phyloP scores from a whole-genome alignment of 2,888 invertebrate genomes.

The Hedya salicella region DNA sequence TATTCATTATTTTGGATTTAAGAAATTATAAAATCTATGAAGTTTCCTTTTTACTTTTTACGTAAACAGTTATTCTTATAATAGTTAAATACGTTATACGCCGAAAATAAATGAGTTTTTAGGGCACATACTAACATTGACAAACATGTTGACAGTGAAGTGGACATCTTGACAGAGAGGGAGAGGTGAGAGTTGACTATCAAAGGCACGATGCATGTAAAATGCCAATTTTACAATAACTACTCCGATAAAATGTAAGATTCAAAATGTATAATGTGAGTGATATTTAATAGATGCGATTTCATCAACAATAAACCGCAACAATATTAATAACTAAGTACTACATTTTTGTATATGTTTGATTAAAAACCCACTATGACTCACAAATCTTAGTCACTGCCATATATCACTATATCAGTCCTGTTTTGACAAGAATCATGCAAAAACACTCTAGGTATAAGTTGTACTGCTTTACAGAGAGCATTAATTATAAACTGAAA shows the following conservation, averaged over 20 bases:
- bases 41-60: too few species aligned
- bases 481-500: neutral
- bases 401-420: neutral
- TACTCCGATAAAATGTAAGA: neutral
- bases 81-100: neutral
- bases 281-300: too few species aligned
- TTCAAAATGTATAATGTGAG: neutral
- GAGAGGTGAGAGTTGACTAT: constrained; percentile 67
- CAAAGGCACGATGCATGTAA: constrained; percentile 66
- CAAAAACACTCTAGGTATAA: neutral
- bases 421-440: neutral
- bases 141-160: constrained; percentile 73
- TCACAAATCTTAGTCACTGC: neutral
- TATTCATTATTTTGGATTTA: too few species aligned
- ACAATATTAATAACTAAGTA: too few species aligned
- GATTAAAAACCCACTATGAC: too few species aligned
- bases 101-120: constrained; percentile 12
- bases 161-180: constrained; percentile 73
- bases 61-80: too few species aligned
- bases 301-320: too few species aligned
- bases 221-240: constrained; percentile 1
- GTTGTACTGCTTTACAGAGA: neutral
- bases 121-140: constrained; percentile 47
- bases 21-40: too few species aligned
- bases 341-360: too few species aligned